Evolutionary conservation across 2,113 vertebrate genomes (phyloP), one percentile per base, ranked within the genome.

Genomic region (Lepisosteus oculatus): DNA sequence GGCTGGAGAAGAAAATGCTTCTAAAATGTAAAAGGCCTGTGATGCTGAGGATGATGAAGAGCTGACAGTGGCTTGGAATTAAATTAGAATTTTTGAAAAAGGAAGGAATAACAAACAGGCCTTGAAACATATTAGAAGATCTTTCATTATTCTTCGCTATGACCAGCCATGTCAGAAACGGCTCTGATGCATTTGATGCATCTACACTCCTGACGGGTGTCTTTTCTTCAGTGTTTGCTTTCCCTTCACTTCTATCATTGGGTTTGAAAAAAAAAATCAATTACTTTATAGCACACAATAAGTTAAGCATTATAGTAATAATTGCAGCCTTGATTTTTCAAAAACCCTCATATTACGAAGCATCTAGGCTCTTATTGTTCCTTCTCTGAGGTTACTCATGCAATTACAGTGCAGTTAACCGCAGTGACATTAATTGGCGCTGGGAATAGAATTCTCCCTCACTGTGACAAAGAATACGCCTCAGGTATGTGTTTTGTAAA

Each of bases 321-420:
- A 69, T 69, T 57, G 67, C 67, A 56, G 17, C 42, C 55, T 42
- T n/a, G 12, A 68, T 51, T 51, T 42, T 55, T 11, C 54, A n/a
- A 42, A 3, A 15, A 9, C n/a, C 29, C 6, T 51, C 5, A 55
- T 14, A 55, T 59, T 54, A 43, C 57, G 54, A 13, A n/a, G 55
- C n/a, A 41, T 15, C 3, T 3, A n/a, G 57, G 57, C 57, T 59
- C 12, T 59, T n/a, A 57, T 69, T 69, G 54, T 43, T 56, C 14
- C 67, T 43, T 12, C 55, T 69, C 67, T 57, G 54, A 68, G 66
- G 66, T 68, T 55, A 68, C 54, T 17, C 14, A 14, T 59, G 55
- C 67, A 69, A 69, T 69, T 69, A 69, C 67, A 69, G 67, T 42
- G 29, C 55, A 69, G 67, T 43, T 69, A 69, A 69, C 67, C 55